phyloP scores from a whole-genome alignment of 2,113 vertebrate species.

The Bombycilla garrulus region DNA sequence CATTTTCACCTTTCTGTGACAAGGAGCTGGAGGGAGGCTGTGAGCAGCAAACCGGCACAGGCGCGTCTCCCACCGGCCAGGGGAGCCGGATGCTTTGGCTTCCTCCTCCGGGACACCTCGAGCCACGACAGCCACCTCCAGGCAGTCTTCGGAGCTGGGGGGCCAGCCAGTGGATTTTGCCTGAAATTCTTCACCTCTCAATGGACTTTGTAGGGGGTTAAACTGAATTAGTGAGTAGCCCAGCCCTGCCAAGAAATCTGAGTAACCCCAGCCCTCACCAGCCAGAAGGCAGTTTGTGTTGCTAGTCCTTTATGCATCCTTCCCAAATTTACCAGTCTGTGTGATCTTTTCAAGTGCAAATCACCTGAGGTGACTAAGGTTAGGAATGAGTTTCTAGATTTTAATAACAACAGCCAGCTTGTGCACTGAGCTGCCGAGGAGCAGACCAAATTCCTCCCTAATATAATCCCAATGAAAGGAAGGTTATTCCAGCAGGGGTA shows the following conservation, averaged over 20 bases:
- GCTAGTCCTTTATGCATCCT: not conserved
- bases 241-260: not conserved
- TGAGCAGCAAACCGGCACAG: not conserved
- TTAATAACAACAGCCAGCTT: conserved; percentile 23
- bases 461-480: not conserved
- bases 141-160: not conserved
- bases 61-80: not conserved
- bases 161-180: not conserved
- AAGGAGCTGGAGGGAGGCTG: not conserved
- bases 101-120: not conserved
- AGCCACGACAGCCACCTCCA: not conserved
- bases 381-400: conserved; percentile 20
- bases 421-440: not conserved
- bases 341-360: conserved; percentile 17
- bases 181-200: not conserved
- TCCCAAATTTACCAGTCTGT: conserved; percentile 28
- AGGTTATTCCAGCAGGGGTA: not conserved
- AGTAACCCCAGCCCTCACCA: not conserved
- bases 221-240: not conserved
- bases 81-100: not conserved
- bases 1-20: not conserved
- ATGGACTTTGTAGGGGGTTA: not conserved
- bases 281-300: not conserved
- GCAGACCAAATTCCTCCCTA: not conserved
- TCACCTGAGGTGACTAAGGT: conserved; percentile 30